Conservation (phyloP, 2,888 invertebrate genomes). For the Melitaea athalia region DNA sequence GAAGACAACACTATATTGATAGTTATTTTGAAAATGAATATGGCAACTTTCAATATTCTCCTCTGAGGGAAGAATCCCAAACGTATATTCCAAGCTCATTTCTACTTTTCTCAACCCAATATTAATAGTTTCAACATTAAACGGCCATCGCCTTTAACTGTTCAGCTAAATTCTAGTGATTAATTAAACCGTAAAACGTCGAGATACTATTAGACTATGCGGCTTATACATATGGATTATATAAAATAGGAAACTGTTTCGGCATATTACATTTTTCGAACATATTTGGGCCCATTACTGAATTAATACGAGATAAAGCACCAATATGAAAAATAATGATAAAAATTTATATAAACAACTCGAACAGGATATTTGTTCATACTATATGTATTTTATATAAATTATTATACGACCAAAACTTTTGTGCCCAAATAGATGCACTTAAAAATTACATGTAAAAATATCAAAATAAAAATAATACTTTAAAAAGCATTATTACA, state of each 20-base stretch:
- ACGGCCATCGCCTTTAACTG: background rate
- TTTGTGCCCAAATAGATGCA: constrained; percentile 52
- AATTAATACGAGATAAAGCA: constrained; percentile 31
- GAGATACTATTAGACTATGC: background rate
- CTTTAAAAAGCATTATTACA: constrained; percentile 52
- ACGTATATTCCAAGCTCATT: background rate
- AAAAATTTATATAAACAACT: constrained; percentile 17
- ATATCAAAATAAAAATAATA: constrained; percentile 52
- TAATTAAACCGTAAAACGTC: background rate
- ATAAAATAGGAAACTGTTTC: constrained; percentile 19
- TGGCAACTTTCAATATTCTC: constrained; percentile 2
- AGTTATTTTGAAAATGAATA: background rate
- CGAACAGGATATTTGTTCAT: constrained; percentile 26
- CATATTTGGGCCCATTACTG: constrained; percentile 9
- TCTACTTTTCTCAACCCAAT: background rate
- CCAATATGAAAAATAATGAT: constrained; percentile 32
- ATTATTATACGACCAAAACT: constrained; percentile 35
- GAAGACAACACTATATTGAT: background rate
- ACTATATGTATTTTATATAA: constrained; percentile 16
- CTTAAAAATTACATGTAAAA: constrained; percentile 39
- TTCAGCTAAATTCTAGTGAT: background rate
- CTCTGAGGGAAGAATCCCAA: too few relatives aligned
- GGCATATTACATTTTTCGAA: background rate
- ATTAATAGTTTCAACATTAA: background rate
- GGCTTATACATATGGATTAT: constrained; percentile 14